A percentile compares a stretch with the other conserved stretches of the same genome.
phyloP scores from a whole-genome alignment of 2,113 vertebrate genomes.

The Manacus vitellinus region DNA sequence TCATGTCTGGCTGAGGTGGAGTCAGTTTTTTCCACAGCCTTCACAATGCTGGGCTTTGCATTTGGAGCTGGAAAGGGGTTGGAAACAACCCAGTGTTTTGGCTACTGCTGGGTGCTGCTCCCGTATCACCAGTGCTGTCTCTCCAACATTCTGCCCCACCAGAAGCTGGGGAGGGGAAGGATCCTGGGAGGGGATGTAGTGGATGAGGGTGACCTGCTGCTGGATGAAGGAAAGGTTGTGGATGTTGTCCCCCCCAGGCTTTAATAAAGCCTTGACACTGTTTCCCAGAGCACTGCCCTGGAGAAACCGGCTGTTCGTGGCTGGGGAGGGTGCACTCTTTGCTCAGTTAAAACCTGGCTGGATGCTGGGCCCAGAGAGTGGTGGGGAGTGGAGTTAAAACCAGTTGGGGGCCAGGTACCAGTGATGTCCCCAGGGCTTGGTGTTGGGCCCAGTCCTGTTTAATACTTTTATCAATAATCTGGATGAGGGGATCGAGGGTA shows the following conservation, averaged over 20 bases:
- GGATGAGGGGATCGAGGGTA: too few relatives aligned
- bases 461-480: not conserved
- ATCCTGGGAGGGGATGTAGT: not conserved
- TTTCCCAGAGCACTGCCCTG: not conserved
- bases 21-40: not conserved
- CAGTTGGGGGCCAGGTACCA: too few relatives aligned
- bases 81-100: not conserved
- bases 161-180: not conserved
- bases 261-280: not conserved
- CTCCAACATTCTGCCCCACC: not conserved
- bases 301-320: too few relatives aligned
- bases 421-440: not conserved
- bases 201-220: not conserved
- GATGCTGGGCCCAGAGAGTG: not conserved
- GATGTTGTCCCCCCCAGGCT: not conserved
- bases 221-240: not conserved
- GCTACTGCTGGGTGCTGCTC: not conserved
- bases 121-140: too few relatives aligned
- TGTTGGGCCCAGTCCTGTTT: not conserved
- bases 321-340: not conserved
- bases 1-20: not conserved
- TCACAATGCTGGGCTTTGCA: not conserved
- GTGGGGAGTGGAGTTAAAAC: not conserved
- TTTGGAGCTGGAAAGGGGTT: not conserved
- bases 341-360: not conserved